A percentile compares a stretch with the other conserved stretches of the same genome.
Evolutionary conservation across 1,140 invertebrate genomes (phyloP).

Genomic region (Tetramorium parvispinum): DNA sequence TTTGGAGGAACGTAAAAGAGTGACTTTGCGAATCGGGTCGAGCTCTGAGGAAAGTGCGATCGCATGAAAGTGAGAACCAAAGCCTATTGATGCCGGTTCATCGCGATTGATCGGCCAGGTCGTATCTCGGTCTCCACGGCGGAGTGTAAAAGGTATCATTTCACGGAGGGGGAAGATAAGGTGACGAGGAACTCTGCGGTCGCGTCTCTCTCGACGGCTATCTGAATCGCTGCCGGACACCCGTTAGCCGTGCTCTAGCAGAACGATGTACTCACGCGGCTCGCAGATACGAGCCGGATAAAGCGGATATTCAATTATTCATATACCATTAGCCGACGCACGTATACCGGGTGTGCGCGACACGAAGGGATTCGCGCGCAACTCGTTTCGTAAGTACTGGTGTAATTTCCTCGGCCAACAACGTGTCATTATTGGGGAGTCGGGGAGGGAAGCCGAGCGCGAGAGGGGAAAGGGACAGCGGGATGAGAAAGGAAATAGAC

Average conservation of each 20-base stretch:
- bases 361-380: conserved; percentile 56
- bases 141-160: conserved; percentile 23
- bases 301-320: conserved; percentile 77
- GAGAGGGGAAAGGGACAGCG: neutral
- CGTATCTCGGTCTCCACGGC: neutral
- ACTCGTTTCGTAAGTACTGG: conserved; percentile 58
- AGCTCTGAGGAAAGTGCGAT: neutral
- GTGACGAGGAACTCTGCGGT: conserved; percentile 4
- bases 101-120: neutral
- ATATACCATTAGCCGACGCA: conserved; percentile 72
- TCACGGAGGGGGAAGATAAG: neutral
- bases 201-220: conserved; percentile 12
- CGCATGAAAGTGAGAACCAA: neutral
- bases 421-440: conserved; percentile 63
- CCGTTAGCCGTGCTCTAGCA: conserved; percentile 59
- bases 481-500: neutral
- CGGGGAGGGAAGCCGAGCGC: neutral
- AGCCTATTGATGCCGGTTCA: neutral
- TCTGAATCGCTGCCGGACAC: conserved; percentile 49
- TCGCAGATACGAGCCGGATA: conserved; percentile 68
- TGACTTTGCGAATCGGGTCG: neutral
- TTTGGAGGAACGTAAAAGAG: neutral
- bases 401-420: conserved; percentile 64
- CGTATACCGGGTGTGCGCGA: conserved; percentile 67
- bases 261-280: conserved; percentile 57